Conservation (phyloP, 2,797 vertebrate genomes). For the Garrulus glandarius region DNA sequence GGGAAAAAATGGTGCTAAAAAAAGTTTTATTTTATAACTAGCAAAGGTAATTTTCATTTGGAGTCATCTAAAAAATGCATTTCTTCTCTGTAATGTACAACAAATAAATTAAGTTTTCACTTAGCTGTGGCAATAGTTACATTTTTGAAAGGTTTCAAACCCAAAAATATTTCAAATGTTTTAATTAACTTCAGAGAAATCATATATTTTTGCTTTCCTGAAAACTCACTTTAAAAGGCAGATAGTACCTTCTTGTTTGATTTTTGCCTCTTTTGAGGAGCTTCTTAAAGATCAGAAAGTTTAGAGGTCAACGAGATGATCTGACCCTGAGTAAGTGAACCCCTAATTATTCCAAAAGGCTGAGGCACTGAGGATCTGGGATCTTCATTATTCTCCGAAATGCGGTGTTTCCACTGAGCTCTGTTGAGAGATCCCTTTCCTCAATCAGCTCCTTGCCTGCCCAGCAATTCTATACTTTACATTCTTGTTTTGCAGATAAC, state of each 20-base stretch:
- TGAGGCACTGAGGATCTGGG: neutral
- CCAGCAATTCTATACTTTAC: neutral
- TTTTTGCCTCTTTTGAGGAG: neutral
- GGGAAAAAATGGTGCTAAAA: neutral
- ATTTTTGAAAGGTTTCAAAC: neutral
- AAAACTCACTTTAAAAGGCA: neutral
- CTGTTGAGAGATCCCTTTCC: slow-evolving; percentile 56
- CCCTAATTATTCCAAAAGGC: slow-evolving; percentile 31
- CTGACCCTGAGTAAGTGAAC: slow-evolving; percentile 44
- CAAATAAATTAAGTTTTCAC: neutral
- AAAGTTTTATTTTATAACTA: neutral
- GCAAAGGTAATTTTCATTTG: neutral
- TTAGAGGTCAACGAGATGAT: slow-evolving; percentile 13
- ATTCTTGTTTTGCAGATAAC: neutral
- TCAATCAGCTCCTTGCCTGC: slow-evolving; percentile 9
- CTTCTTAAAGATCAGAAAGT: slow-evolving; percentile 42
- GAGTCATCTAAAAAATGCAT: neutral
- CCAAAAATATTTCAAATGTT: neutral
- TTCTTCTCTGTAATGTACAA: neutral
- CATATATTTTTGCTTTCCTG: neutral
- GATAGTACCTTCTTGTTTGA: neutral
- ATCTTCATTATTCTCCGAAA: slow-evolving; percentile 18
- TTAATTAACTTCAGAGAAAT: neutral
- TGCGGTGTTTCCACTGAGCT: neutral
- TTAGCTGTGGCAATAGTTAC: neutral